Conservation (phyloP, 2,888 invertebrate genomes). For the Dascillus cervinus region DNA sequence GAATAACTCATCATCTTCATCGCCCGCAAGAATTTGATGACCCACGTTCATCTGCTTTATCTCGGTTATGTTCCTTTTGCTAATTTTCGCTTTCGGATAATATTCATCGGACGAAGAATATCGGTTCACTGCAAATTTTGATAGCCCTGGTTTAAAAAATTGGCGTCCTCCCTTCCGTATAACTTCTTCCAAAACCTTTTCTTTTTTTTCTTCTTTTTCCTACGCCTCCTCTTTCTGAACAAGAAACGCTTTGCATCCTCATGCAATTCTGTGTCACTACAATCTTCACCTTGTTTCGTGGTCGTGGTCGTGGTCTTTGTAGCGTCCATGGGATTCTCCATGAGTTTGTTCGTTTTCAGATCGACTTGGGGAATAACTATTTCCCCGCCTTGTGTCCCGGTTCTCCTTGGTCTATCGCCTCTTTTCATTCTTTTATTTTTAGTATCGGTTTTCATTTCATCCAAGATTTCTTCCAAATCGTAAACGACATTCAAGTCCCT, state of each 20-base stretch:
- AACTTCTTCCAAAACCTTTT: slow-evolving; percentile 20
- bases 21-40: too few relatives aligned
- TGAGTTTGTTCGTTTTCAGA: not conserved
- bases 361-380: not conserved
- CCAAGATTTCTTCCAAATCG: slow-evolving; percentile 18
- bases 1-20: not conserved
- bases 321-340: not conserved
- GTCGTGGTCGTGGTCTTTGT: slow-evolving; percentile 2
- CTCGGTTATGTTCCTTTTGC: too few relatives aligned
- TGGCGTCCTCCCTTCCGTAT: slow-evolving; percentile 13
- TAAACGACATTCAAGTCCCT: slow-evolving; percentile 21
- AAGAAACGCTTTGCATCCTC: slow-evolving; percentile 12
- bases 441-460: slow-evolving; percentile 8
- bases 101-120: slow-evolving; percentile 10
- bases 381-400: not conserved
- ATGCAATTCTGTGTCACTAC: not conserved
- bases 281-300: too few relatives aligned
- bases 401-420: not conserved
- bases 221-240: slow-evolving; percentile 10
- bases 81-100: not conserved
- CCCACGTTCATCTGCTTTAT: too few relatives aligned
- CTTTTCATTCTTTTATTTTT: not conserved
- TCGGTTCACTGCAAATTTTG: slow-evolving; percentile 26
- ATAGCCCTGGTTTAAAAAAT: slow-evolving; percentile 25
- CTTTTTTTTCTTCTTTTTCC: slow-evolving; percentile 18